phyloP scores from a whole-genome alignment of 2,797 vertebrate genomes.

The Borostomias antarcticus region DNA sequence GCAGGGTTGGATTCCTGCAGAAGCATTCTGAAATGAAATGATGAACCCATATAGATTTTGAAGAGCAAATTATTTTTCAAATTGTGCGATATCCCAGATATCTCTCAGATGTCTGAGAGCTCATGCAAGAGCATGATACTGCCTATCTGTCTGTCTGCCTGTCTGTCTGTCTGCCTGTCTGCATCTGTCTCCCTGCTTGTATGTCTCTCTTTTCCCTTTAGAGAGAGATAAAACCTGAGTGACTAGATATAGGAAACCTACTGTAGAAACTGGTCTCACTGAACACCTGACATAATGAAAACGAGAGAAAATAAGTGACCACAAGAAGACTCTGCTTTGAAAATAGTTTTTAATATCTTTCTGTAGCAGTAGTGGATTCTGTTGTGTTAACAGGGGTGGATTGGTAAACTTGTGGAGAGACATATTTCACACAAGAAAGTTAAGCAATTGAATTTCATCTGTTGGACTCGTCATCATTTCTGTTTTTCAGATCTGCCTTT shows the following conservation, averaged over 20 bases:
- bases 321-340: conserved; percentile 11
- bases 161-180: no score
- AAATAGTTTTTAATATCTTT: conserved; percentile 16
- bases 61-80: not conserved
- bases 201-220: no score
- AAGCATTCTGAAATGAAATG: not conserved
- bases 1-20: not conserved
- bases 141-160: no score
- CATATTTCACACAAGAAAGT: not conserved
- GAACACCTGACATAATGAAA: conserved; percentile 4
- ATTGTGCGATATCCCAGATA: not conserved
- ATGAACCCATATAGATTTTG: not conserved
- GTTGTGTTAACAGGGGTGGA: conserved; percentile 26
- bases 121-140: not conserved
- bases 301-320: conserved; percentile 25
- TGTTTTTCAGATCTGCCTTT: not conserved
- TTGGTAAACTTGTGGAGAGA: conserved; percentile 30
- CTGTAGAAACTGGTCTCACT: not conserved
- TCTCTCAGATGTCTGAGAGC: not conserved
- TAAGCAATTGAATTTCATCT: conserved; percentile 1
- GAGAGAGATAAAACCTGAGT: no score
- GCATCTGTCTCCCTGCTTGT: no score
- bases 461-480: not conserved
- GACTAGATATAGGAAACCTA: not conserved
- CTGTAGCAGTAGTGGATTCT: conserved; percentile 37